Percentiles rank a stretch among this genome's conserved stretches.
phyloP scores from a whole-genome alignment of 2,888 invertebrate genomes.

The Microplitis manilae region DNA sequence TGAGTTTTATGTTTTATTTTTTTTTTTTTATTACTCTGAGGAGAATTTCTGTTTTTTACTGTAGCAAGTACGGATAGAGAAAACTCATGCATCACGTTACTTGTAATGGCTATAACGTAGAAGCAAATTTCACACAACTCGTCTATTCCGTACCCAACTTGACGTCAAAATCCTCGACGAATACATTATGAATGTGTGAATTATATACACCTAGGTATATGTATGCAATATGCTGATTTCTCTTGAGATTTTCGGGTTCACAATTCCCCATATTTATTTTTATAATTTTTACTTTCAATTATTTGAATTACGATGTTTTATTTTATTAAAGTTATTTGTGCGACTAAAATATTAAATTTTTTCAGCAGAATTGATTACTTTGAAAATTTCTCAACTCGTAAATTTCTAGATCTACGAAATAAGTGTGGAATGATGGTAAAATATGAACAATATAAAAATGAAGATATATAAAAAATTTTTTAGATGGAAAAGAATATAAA shows the following conservation, averaged over 20 bases:
- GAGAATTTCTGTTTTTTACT: neutral
- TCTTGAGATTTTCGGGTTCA: slow-evolving; percentile 6
- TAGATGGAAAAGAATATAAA: neutral
- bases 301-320: no score
- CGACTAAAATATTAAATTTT: no score
- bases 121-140: slow-evolving; percentile 10
- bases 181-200: slow-evolving; percentile 26
- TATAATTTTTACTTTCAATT: no score
- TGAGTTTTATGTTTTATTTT: neutral
- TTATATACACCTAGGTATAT: neutral
- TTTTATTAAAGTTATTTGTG: no score
- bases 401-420: neutral
- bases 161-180: slow-evolving; percentile 6
- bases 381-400: no score
- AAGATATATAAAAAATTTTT: neutral
- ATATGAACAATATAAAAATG: neutral
- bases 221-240: slow-evolving; percentile 22
- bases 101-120: slow-evolving; percentile 19
- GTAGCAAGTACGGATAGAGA: neutral
- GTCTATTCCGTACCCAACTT: neutral
- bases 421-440: neutral
- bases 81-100: slow-evolving; percentile 18
- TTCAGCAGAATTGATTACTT: no score
- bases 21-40: neutral
- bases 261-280: neutral